Percentiles rank a stretch among this genome's conserved stretches.
phyloP scores from a whole-genome alignment of 2,113 vertebrate genomes.

The Chlorodrepanis virens region DNA sequence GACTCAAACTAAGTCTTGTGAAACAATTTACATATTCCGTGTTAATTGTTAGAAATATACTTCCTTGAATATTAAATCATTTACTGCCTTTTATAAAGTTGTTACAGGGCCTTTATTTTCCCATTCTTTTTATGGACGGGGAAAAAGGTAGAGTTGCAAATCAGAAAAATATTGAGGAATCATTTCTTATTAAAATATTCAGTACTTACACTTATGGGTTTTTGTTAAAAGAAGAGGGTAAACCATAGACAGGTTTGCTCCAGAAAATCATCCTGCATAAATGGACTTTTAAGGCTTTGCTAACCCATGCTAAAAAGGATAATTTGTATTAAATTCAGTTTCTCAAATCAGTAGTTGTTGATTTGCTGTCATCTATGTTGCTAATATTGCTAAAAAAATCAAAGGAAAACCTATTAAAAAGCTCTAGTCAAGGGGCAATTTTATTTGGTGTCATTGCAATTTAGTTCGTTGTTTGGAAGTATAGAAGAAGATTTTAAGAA shows the following conservation, averaged over 20 bases:
- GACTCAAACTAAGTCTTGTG: neutral
- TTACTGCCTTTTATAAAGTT: neutral
- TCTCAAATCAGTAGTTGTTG: neutral
- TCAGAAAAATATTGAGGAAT: neutral
- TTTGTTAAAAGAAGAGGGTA: neutral
- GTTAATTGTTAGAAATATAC: neutral
- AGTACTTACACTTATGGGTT: neutral
- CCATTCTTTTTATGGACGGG: neutral
- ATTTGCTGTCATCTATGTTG: neutral
- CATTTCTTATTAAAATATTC: neutral
- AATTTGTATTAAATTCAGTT: neutral
- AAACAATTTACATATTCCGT: neutral
- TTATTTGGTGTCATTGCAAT: neutral
- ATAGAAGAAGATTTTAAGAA: neutral
- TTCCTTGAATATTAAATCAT: neutral
- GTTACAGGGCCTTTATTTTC: neutral
- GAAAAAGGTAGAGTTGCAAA: neutral
- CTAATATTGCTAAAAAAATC: neutral
- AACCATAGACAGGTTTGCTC: neutral
- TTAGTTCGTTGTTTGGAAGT: neutral
- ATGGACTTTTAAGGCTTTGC: neutral
- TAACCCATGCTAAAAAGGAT: neutral
- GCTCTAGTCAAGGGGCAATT: neutral
- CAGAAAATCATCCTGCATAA: neutral
- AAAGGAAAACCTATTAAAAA: neutral